Evolutionary conservation across 2,113 vertebrate species (phyloP), one percentile per base, ranked within the genome.

Genomic region (Anguilla rostrata): DNA sequence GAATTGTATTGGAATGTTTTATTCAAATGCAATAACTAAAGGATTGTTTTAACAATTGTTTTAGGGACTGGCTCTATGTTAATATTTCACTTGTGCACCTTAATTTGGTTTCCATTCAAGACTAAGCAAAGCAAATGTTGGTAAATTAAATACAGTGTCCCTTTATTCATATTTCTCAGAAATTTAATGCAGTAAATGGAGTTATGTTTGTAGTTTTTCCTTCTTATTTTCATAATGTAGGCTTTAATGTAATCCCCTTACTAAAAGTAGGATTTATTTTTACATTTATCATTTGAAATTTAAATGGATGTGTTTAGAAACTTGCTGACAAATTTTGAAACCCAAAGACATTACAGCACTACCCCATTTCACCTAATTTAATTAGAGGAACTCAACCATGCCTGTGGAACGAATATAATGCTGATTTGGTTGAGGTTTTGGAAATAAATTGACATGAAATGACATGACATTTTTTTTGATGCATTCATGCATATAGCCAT

Each of bases 271-370:
- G 91, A 91, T 93, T 96, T 93, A 94, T 94, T 95, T 95, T 95
- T 97, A 95, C 93, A 96, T 96, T 96, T 96, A 95, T 95, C 95
- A 97, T 98, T 97, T 97, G 96, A 97, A 98, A 97, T 96, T 97
- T 97, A 97, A 95, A 96, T 96, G 92, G 90, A 93, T 93, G 91
- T 92, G 88, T 92, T 95, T 95, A 93, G 88, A 96, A 98, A 97
- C 90, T 94, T 97, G 97, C 97, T 98, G 97, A 97, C 96, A 97
- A 94, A 93, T 96, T 90, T 96, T 95, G 94, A 94, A 34, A 96
- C 92, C 90, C 94, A 91, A 94, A 94, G 22, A 96, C 94, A 93
- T 89, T 94, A 93, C 94, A 94, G 93, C 89, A 91, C 89, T 89
- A 91, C 91, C 92, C 93, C 66, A 88, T 94, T 95, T 94, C 91